phyloP scores from a whole-genome alignment of 2,113 vertebrate species.

The Oreochromis aureus region DNA sequence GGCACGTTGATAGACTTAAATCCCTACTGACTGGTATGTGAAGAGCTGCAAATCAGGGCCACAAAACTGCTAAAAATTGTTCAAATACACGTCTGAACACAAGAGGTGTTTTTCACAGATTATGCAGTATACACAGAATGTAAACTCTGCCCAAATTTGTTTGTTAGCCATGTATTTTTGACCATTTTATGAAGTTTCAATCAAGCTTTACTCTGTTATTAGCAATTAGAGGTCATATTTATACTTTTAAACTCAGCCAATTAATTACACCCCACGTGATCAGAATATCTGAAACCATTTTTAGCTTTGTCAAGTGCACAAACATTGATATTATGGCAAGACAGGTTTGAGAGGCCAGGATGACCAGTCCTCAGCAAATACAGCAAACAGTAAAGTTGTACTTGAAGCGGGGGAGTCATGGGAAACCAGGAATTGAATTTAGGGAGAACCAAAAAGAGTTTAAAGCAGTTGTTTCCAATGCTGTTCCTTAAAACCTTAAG shows the following conservation, averaged over 20 bases:
- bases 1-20: constrained; percentile 38
- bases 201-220: background rate
- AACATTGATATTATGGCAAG: constrained; percentile 3
- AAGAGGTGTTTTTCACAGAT: background rate
- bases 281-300: constrained; percentile 17
- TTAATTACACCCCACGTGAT: background rate
- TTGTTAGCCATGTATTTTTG: background rate
- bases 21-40: background rate
- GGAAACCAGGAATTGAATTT: constrained; percentile 35
- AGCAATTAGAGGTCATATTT: background rate
- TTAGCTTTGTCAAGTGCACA: constrained; percentile 4
- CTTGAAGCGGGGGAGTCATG: constrained; percentile 5
- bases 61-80: constrained; percentile 49
- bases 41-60: constrained; percentile 53
- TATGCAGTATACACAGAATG: background rate
- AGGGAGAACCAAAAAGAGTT: constrained; percentile 24
- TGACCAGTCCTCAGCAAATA: constrained; percentile 1
- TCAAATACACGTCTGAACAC: constrained; percentile 5
- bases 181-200: background rate
- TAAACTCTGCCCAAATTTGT: background rate
- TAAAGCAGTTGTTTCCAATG: constrained; percentile 17
- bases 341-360: constrained; percentile 19
- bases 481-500: background rate
- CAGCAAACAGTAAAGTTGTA: background rate
- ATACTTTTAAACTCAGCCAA: background rate